phyloP scores from a whole-genome alignment of 2,113 vertebrate genomes.

The Euleptes europaea region DNA sequence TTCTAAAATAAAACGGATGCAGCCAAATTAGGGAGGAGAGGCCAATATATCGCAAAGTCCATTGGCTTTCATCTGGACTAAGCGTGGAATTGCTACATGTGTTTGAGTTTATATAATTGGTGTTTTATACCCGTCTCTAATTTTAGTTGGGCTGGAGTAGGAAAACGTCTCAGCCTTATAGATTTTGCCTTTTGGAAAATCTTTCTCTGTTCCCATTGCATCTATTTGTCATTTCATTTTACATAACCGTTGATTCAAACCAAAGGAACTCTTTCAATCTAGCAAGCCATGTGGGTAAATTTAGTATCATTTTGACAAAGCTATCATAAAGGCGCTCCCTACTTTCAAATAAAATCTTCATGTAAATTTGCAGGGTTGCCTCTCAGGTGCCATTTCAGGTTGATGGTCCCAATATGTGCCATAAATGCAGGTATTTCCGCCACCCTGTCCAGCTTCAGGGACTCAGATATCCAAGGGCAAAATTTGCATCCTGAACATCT shows the following conservation, averaged over 20 bases:
- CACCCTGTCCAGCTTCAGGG: accelerated
- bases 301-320: neutral
- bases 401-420: neutral
- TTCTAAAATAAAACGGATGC: too few relatives aligned
- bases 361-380: neutral
- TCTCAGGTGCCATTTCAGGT: neutral
- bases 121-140: too few relatives aligned
- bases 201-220: too few relatives aligned
- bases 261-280: neutral
- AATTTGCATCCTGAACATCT: neutral
- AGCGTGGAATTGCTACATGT: too few relatives aligned
- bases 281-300: neutral
- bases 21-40: too few relatives aligned
- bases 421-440: neutral
- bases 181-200: too few relatives aligned
- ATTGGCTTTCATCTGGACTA: too few relatives aligned
- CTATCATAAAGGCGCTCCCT: neutral
- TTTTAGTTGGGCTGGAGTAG: too few relatives aligned
- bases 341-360: neutral
- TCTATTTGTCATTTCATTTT: neutral
- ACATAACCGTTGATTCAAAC: neutral
- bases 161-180: too few relatives aligned
- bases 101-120: too few relatives aligned
- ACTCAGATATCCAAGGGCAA: neutral
- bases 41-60: too few relatives aligned